phyloP scores from a whole-genome alignment of 2,113 vertebrate species.

The Neomonachus schauinslandi region DNA sequence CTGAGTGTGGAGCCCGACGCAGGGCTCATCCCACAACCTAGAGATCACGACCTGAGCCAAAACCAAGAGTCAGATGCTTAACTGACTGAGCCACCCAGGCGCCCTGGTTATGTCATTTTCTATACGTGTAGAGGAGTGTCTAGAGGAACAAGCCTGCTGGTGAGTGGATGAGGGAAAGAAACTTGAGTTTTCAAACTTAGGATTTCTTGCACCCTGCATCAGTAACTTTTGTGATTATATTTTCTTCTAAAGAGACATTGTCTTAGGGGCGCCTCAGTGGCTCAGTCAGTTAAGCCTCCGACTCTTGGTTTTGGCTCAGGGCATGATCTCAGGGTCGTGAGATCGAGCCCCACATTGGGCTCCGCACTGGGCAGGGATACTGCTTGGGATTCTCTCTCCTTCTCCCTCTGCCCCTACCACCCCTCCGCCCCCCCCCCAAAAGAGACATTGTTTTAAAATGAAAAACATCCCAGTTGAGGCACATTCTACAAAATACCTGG shows the following conservation, averaged over 20 bases:
- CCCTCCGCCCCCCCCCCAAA: not conserved
- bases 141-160: not conserved
- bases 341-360: no score
- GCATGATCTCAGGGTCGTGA: not conserved
- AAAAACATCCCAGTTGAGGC: not conserved
- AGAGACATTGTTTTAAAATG: not conserved
- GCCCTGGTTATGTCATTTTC: not conserved
- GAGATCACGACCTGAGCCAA: not conserved
- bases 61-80: not conserved
- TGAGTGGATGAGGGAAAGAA: not conserved
- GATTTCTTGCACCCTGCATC: not conserved
- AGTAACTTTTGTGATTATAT: not conserved
- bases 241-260: not conserved
- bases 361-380: not conserved
- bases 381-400: not conserved
- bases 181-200: not conserved
- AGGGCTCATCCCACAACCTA: not conserved
- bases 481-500: not conserved
- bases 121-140: not conserved
- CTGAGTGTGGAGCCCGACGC: accelerated
- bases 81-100: not conserved
- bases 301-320: not conserved
- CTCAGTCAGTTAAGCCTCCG: not conserved
- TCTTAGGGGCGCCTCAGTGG: not conserved
- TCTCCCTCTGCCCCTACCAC: not conserved